phyloP scores from a whole-genome alignment of 2,113 vertebrate species.

The Acrocephalus arundinaceus region DNA sequence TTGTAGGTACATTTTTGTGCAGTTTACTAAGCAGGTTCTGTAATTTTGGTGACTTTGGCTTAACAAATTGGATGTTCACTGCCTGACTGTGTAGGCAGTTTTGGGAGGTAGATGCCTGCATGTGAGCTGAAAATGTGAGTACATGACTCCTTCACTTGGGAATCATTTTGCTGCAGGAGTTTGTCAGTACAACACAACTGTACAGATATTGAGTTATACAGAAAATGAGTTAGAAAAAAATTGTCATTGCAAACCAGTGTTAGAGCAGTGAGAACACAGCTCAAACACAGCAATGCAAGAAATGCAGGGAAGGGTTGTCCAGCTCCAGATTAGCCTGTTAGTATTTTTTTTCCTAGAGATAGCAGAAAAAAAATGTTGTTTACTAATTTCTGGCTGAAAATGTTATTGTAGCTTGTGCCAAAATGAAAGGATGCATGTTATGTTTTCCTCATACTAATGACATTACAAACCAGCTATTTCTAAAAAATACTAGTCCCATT shows the following conservation, averaged over 20 bases:
- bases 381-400: constrained; percentile 11
- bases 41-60: neutral
- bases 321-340: neutral
- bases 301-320: neutral
- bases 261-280: neutral
- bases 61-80: neutral
- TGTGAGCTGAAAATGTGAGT: neutral
- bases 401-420: neutral
- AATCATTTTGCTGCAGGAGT: neutral
- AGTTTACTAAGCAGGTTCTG: neutral
- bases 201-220: neutral
- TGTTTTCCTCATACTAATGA: constrained; percentile 25
- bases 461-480: neutral
- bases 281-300: neutral
- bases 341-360: neutral
- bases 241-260: neutral
- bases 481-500: neutral
- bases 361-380: neutral
- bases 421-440: neutral
- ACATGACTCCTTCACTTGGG: neutral
- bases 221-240: too few relatives aligned
- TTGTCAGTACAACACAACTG: neutral
- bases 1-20: neutral
- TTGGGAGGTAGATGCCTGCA: neutral
- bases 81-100: neutral